Base-by-base conservation (phyloP, 2,888 invertebrate genomes). In the Teleogryllus oceanicus region DNA sequence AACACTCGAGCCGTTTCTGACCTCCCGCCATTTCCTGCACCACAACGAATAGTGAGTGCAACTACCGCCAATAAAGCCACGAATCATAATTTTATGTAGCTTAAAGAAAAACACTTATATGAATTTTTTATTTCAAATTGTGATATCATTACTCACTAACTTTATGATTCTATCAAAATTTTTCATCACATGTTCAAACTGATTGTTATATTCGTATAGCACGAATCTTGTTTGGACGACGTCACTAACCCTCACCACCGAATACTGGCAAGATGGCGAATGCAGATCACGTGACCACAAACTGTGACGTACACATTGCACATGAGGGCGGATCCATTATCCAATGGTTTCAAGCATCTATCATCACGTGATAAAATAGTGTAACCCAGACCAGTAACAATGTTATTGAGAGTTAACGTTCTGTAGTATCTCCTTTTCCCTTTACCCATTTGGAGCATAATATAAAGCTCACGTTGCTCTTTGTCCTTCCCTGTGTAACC, bases 251-350 rank as follows among this genome's bases (percentile, higher is more conserved):
- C 88, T 87, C 87, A 86, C 84, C 87, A 88, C 88, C 87, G 86
- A 80, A 85, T 88, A 88, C 88, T 88, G 88, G 88, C 88, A 89
- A 90, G 89, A 90, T 90, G 90, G 90, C 90, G 89, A 88, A 89
- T 87, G 87, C 86, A 86, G 86, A 88, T 90, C 89, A 90, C 89
- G 89, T 89, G 89, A 89, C 85, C 88, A 85, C 80, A 86, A 85
- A 88, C 86, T 87, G 88, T 88, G 88, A 88, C 83, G 83, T 83
- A 82, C 76, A 79, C 82, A 81, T 80, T 81, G 78, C 81, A 82
- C 82, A 81, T 82, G 82, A 81, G 78, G 80, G 81, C 77, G 80
- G 82, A 74, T 76, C 80, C 50, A 78, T 80, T 77, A 80, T 76
- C 82, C 82, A 82, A 82, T 82, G 74, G 80, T 50, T 78, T 77